phyloP scores from a whole-genome alignment of 1,140 invertebrate species.

The Drosophila azteca region DNA sequence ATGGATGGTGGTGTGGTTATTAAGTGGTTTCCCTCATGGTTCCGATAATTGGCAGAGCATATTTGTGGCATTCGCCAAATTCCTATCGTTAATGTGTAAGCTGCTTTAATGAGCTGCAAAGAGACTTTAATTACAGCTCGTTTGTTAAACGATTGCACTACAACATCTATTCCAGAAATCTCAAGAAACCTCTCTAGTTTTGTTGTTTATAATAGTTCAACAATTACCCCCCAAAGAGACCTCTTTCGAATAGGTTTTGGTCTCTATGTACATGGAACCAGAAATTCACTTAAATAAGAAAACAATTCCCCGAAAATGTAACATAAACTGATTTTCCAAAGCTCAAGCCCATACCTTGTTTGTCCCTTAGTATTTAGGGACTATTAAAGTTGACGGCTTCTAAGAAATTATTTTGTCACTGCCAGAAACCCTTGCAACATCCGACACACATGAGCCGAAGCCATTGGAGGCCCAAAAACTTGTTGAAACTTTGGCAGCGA shows the following conservation, averaged over 20 bases:
- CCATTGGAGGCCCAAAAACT: constrained; percentile 20
- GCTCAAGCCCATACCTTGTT: not conserved
- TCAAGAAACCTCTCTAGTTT: too few species aligned
- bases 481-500: constrained; percentile 55
- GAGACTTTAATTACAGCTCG: constrained; percentile 22
- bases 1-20: constrained; percentile 35
- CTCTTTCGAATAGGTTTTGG: too few species aligned
- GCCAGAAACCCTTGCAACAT: constrained; percentile 37
- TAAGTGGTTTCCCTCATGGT: constrained; percentile 41
- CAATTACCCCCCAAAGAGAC: too few species aligned
- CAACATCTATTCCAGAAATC: too few species aligned
- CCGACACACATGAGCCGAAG: constrained; percentile 19
- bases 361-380: constrained; percentile 26
- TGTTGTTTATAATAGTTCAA: too few species aligned
- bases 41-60: constrained; percentile 51
- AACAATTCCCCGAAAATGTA: constrained; percentile 3
- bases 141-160: not conserved
- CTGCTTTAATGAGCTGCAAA: constrained; percentile 38
- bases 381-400: constrained; percentile 46
- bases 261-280: too few species aligned
- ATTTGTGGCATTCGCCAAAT: constrained; percentile 23
- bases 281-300: not conserved
- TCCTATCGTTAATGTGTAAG: constrained; percentile 4
- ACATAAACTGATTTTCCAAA: not conserved
- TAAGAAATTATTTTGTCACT: constrained; percentile 35